Evolutionary conservation across 2,888 invertebrate species (phyloP), one percentile per base, ranked within the genome.

Genomic region (Nymphalis urticae): DNA sequence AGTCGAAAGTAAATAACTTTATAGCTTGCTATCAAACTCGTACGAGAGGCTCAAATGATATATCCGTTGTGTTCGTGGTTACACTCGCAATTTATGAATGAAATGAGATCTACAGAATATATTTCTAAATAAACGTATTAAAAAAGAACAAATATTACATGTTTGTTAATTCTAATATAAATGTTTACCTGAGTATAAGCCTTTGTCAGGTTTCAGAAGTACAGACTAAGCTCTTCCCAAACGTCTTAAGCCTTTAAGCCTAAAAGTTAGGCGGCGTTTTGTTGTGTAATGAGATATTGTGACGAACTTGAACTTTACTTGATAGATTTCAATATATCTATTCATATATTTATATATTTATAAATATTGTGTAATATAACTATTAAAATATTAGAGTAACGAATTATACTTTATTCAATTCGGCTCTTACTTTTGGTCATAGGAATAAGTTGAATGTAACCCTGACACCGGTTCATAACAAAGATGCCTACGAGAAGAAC

Each of bases 231-330:
- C 69, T 65, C 42, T 48, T 50, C 27, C 32, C 50, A 47, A 65
- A 65, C 42, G 50, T 69, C 56, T 65, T 62, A 62, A 69, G 64
- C 65, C 19, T 64, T 65, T 62, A 69, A 62, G 66, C 66, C 65
- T 58, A 62, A 69, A 69, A 69, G 65, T 65, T 69, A 32, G 47
- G 48, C 36, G 47, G 58, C 54, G 53, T 58, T 65, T 65, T 69
- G 69, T 69, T 65, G 48, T 64, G 65, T 69, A 69, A 69, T 69
- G 62, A 69, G 69, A 69, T 69, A 62, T 56, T 51, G 42, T 62
- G 64, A 56, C 27, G 65, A 62, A 69, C 50, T 50, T 6, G 50
- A 62, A 53, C 17, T 64, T 64, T 62, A 42, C 62, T 62, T 24
- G 56, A 62, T 42, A 21, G 47, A 66, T 62, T n/a, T 54, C 27